These are phyloP conservation scores for Neomonachus schauinslandi DNA, from an alignment of 2,113 vertebrate species.

Conservation along the genomic window DNA sequence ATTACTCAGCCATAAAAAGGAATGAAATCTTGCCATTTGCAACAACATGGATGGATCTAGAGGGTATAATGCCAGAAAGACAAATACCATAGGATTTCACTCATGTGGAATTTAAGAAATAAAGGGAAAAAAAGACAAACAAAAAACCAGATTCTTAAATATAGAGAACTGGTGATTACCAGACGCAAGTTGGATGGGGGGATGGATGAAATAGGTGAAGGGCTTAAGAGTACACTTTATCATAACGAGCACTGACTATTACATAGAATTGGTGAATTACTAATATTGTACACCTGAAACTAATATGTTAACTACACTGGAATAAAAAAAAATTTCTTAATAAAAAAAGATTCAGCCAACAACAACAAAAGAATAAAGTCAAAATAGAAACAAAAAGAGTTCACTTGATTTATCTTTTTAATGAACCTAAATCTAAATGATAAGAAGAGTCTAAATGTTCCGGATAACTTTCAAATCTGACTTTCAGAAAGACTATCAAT, in stretches of 20 bases:
- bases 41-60: neutral
- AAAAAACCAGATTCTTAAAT: neutral
- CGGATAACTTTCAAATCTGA: constrained; percentile 31
- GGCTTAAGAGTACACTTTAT: neutral
- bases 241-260: neutral
- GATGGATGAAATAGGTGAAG: neutral
- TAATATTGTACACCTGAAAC: neutral
- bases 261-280: neutral
- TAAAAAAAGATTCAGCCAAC: neutral
- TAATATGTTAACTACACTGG: neutral
- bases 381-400: constrained; percentile 31
- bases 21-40: neutral
- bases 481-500: constrained; percentile 39
- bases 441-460: neutral
- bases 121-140: neutral
- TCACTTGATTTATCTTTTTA: constrained; percentile 2
- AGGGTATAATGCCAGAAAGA: neutral
- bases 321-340: neutral
- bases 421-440: neutral
- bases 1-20: neutral
- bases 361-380: neutral
- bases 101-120: neutral
- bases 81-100: neutral
- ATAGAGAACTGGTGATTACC: neutral
- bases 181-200: neutral